Evolutionary conservation across 2,888 invertebrate species (phyloP), one percentile per base, ranked within the genome.

Genomic region (Erebia palarica): DNA sequence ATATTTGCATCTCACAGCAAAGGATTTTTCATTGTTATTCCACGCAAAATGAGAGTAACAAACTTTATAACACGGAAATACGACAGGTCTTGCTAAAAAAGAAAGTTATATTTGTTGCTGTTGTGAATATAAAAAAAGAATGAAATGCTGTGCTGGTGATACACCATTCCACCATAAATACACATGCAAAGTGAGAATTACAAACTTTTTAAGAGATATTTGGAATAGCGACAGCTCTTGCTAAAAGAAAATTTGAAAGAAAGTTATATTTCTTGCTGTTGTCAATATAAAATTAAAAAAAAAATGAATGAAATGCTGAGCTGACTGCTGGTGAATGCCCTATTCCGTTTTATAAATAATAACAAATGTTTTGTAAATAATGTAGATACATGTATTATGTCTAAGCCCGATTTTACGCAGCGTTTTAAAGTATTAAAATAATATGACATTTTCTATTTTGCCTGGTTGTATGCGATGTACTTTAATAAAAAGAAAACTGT

Each of bases 1-100:
- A 63, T 63, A 63, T 49, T 63, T 36, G 5, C 36, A 63, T 49
- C 21, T 47, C 21, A 49, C 18, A 36, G 49, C 49, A 59, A 59
- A 59, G 47, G 59, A 67, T 67, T 59, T 36, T 59, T 27, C 67
- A 67, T 67, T 67, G 49, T 59, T 67, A 67, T 67, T 67, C 67
- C 67, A 67, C n/a, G 49, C 59, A 67, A 67, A 67, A 36, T 59
- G 8, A 27, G 49, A 59, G 16, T 67, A 59, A 47, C 14, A 59
- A 67, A 59, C 57, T 67, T 63, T 67, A 1, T 59, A 59, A 59
- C 59, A 59, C 59, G 27, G 49, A 59, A 49, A 59, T 58, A 66
- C 21, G 58, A 66, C 66, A 44, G 18, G 57, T 42, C 66, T 58
- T 36, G 16, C 59, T 49, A 27, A 67, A 66, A 21, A 58, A 59